Base-by-base conservation (phyloP, 2,797 vertebrate genomes). In the Lates japonicus region DNA sequence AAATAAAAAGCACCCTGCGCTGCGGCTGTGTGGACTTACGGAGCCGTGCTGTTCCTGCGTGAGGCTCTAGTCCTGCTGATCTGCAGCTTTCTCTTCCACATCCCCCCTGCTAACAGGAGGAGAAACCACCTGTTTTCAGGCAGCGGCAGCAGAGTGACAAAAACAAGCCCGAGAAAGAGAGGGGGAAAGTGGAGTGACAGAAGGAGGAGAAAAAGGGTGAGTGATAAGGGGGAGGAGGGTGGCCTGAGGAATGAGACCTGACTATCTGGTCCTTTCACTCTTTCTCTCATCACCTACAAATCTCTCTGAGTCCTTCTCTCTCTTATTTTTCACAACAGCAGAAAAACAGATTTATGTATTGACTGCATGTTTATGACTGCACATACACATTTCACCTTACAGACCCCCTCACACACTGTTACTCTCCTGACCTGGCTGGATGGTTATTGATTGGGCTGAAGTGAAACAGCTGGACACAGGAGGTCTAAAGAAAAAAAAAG, bases 1-100 rank as follows among this genome's bases (percentile, higher is more conserved):
- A 60, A 66, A 41, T 20, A 19, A 66, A 70, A 63, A 60, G 12
- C 17, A 1, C 33, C 33, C 33, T 5, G 10, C 7, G 1, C 60
- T 17, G 58, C 0, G 7, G 20, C 2, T 8, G n/a, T 4, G 33
- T 29, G 74, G 82, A 93, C 93, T 93, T 88, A 93, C 93, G 48
- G 76, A 80, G 76, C 65, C 22, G 35, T 2, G 63, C 88, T 78
- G 67, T 69, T 90, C 85, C 87, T 82, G 57, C 79, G 76, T 0
- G 79, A 86, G 76, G 78, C 63, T 78, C 78, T 61, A 37, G 74
- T 82, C 87, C 88, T 86, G 90, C 71, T 90, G 82, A 93, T 87
- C 67, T 67, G 79, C 73, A 94, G 89, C 88, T 88, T 95, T 86
- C 76, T 93, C 82, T 66, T 93, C 93, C 93, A 94, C 94, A 94